Conservation (phyloP, 2,888 invertebrate species). For the Balanococcus diminutus region DNA sequence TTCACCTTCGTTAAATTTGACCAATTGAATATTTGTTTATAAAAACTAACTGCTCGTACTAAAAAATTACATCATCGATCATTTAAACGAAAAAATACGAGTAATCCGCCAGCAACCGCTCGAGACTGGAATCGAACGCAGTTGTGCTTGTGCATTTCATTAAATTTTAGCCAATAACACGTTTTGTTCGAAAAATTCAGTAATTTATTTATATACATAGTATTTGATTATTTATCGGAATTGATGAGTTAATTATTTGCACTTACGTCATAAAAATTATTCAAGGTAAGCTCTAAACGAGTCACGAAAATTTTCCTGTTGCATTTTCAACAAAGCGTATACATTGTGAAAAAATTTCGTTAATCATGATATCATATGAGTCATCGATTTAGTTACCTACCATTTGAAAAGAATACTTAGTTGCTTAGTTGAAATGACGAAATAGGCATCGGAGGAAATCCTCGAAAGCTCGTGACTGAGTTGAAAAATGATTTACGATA, state of each 20-base stretch:
- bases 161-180: not conserved
- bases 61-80: not conserved
- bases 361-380: constrained; percentile 11
- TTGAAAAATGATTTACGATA: constrained; percentile 8
- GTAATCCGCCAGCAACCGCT: too few species aligned
- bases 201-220: constrained; percentile 28
- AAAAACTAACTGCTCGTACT: not conserved
- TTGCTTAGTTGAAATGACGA: not conserved
- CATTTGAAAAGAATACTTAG: not conserved
- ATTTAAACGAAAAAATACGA: not conserved
- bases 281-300: not conserved
- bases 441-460: not conserved
- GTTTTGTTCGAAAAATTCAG: not conserved
- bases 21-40: too few species aligned
- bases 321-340: not conserved
- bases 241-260: constrained; percentile 4
- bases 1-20: not conserved
- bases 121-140: too few species aligned
- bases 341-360: constrained; percentile 13
- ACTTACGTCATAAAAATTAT: constrained; percentile 10
- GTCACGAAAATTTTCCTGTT: constrained; percentile 12
- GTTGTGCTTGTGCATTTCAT: constrained; percentile 10
- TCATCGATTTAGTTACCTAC: not conserved
- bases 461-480: not conserved
- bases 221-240: not conserved